Evolutionary conservation across 1,140 invertebrate species (phyloP).

Genomic region (Druon quercuslanigerum): DNA sequence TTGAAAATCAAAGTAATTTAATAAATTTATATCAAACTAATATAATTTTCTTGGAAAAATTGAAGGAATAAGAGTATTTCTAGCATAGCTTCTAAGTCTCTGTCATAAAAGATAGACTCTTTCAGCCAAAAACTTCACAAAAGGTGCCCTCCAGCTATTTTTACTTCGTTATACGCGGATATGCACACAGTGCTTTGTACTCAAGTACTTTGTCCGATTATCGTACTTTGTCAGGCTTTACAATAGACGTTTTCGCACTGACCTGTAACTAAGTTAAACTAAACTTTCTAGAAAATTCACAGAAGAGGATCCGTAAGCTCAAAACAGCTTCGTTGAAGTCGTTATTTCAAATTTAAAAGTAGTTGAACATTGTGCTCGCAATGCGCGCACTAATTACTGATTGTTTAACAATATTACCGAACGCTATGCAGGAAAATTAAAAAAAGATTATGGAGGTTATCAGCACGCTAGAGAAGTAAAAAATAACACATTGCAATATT

Average conservation of each 20-base stretch:
- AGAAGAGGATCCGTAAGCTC: not conserved
- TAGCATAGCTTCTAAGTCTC: not conserved
- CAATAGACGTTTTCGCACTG: slow-evolving; percentile 45
- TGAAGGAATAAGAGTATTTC: no score
- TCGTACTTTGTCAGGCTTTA: slow-evolving; percentile 48
- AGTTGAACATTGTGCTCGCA: not conserved
- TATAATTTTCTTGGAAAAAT: no score
- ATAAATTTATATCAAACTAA: no score
- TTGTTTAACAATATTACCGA: no score
- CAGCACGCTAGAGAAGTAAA: no score
- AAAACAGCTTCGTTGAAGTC: not conserved
- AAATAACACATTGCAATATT: no score
- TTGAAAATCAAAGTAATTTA: no score
- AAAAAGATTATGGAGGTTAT: no score
- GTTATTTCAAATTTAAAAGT: not conserved
- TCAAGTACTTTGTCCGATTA: slow-evolving; percentile 26
- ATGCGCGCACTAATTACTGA: no score
- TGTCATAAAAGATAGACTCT: not conserved
- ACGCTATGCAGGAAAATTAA: no score
- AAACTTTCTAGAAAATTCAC: slow-evolving; percentile 41
- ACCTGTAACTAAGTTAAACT: slow-evolving; percentile 55
- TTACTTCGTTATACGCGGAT: slow-evolving; percentile 25
- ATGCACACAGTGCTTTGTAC: slow-evolving; percentile 23
- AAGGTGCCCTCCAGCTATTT: slow-evolving; percentile 19
- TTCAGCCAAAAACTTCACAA: slow-evolving; percentile 23